Evolutionary conservation across 2,797 vertebrate genomes (phyloP), one percentile per base, ranked within the genome.

Genomic region (Dendrocincla fuliginosa): DNA sequence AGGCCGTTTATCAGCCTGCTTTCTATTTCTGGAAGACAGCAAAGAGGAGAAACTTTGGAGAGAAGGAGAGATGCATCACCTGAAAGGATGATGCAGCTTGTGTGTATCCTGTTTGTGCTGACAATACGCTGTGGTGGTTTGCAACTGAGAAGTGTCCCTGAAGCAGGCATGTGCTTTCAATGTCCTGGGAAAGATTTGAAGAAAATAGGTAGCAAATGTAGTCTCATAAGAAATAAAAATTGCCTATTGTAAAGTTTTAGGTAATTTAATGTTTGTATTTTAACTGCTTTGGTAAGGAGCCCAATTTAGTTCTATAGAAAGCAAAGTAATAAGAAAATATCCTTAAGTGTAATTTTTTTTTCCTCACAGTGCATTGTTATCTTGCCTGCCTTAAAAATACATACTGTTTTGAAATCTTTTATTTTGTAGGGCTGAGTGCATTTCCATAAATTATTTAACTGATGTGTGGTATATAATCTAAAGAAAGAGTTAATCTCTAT

Each of bases 381-480:
- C 10, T 44, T 84, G 32, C 6, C 16, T 67, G 35, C 13, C 44
- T 52, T 70, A 78, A 87, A 83, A 89, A 25, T 55, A 14, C 19
- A 50, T 15, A 32, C 55, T 50, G 27, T 53, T 81, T 67, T 52
- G 44, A 68, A 89, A 50, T 68, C 3, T 75, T 68, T 33, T 89
- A 2, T 67, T 91, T 55, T 68, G 30, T 70, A 57, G 52, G 35
- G 6, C 65, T 67, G 44, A 89, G 13, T 12, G 4, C 27, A 30
- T 78, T 91, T 89, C 78, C 53, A 13, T 59, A 77, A 67, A 82
- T 63, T 27, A 63, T 59, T 87, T 81, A 61, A 73, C 30, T 68
- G 12, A 37, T 82, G 30, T 25, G 35, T 82, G 35, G 20, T 28
- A 30, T 86, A 23, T 49, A 52, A 57, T 46, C 39, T 89, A n/a